phyloP scores from a whole-genome alignment of 2,888 invertebrate species.

The Sesia apiformis region DNA sequence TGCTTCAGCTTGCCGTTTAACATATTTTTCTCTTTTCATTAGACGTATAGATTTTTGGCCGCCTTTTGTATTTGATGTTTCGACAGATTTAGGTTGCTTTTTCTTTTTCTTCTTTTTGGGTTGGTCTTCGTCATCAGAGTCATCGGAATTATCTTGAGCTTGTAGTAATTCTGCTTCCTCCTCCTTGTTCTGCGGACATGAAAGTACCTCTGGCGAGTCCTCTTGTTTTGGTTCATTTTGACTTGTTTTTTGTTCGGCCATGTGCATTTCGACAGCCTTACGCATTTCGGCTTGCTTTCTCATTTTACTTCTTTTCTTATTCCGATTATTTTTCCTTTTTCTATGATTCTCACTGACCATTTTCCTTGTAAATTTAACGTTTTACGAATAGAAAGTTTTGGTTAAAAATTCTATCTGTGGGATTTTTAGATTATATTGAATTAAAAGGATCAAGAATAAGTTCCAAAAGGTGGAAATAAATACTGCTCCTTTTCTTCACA shows the following conservation, averaged over 20 bases:
- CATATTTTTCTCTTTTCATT: slow-evolving; percentile 77
- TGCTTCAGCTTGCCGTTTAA: slow-evolving; percentile 69
- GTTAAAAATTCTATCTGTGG: no score
- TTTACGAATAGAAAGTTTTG: no score
- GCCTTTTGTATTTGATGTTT: slow-evolving; percentile 37
- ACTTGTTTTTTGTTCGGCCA: slow-evolving; percentile 8
- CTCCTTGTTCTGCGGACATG: not conserved
- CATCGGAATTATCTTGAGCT: slow-evolving; percentile 12
- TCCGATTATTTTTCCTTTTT: slow-evolving; percentile 12
- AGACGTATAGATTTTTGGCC: slow-evolving; percentile 77
- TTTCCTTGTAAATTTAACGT: not conserved
- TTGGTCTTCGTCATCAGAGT: slow-evolving; percentile 37
- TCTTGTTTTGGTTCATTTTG: slow-evolving; percentile 16
- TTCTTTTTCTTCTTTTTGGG: slow-evolving; percentile 49
- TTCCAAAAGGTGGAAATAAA: no score
- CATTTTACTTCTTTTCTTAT: slow-evolving; percentile 11
- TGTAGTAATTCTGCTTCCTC: not conserved
- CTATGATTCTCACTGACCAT: slow-evolving; percentile 5
- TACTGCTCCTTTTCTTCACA: no score
- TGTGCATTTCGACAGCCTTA: slow-evolving; percentile 12
- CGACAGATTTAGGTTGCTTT: slow-evolving; percentile 31
- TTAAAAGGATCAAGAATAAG: no score
- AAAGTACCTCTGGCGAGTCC: not conserved
- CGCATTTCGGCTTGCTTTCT: slow-evolving; percentile 11
- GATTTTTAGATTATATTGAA: no score